These are phyloP conservation scores for Diadumene lineata DNA, from an alignment of 92 coral and sea anemone genomes.

Conservation along the genomic window DNA sequence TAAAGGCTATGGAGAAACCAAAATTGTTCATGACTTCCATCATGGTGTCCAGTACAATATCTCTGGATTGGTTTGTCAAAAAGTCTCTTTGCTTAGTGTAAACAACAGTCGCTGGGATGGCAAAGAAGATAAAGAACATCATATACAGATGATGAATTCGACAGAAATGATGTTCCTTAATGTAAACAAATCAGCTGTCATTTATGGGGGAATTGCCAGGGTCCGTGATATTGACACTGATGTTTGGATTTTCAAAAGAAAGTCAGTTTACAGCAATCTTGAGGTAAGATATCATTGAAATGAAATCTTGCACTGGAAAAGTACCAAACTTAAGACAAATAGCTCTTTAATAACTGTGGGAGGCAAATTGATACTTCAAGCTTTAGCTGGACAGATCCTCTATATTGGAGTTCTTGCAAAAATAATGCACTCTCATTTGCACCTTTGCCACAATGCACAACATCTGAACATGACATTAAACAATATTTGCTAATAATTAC, in stretches of 20 bases:
- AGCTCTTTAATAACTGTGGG: too few species aligned
- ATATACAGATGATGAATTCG: slow-evolving; percentile 63
- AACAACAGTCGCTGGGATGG: slow-evolving; percentile 18
- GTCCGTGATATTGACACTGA: slow-evolving; percentile 74
- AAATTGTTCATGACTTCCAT: slow-evolving; percentile 60
- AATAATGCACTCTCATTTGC: too few species aligned
- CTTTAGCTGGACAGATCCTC: too few species aligned
- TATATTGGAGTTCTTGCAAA: too few species aligned
- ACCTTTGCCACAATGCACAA: too few species aligned
- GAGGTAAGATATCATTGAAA: slow-evolving; percentile 7
- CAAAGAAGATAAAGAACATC: slow-evolving; percentile 42
- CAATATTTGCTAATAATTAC: too few species aligned
- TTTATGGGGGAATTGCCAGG: slow-evolving; percentile 56
- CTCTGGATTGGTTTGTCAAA: slow-evolving; percentile 30
- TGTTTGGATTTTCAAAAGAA: slow-evolving; percentile 58
- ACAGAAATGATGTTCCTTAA: slow-evolving; percentile 41
- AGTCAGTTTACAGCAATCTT: not conserved
- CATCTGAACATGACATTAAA: too few species aligned
- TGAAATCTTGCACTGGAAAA: too few species aligned
- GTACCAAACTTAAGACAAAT: too few species aligned
- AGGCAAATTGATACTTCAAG: too few species aligned
- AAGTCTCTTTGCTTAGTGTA: slow-evolving; percentile 12
- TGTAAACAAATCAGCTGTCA: slow-evolving; percentile 21
- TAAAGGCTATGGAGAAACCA: slow-evolving; percentile 10
- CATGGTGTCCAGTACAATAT: slow-evolving; percentile 59